Base-by-base conservation (phyloP, 2,113 vertebrate genomes). In the Tragulus kanchil region DNA sequence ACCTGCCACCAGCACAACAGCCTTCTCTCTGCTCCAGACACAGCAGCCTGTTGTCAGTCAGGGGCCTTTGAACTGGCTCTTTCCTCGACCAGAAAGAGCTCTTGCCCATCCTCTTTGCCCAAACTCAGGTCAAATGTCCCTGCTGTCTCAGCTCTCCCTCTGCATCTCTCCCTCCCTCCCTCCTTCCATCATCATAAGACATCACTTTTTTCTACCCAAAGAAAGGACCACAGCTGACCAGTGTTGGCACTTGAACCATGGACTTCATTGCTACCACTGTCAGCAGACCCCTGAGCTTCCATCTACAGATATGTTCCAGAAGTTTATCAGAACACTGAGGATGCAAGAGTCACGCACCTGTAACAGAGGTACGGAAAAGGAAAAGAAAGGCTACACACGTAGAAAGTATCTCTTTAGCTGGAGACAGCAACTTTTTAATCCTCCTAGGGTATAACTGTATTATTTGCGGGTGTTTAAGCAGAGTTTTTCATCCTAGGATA, bases 401-500 rank as follows among this genome's bases (percentile, higher is more conserved):
- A 28, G 73, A 85, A 85, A 56, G 23, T 19, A 31, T 79, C 92
- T 93, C 87, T 82, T n/a, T 25, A 36, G 8, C 48, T 48, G 61
- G 28, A 87, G 48, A 58, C 11, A 48, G 23, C 7, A 5, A 15
- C 50, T 11, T 28, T 90, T 84, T 52, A n/a, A 15, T 77, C 93
- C 59, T 92, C 81, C 13, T 42, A 21, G 61, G 19, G 23, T 45
- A 8, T 71, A 62, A 58, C 10, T 21, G 0, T 78, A 36, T 56
- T 58, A 42, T 94, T 86, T 82, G 42, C 26, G 16, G 19, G 23
- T 89, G 28, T 77, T 61, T 73, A 65, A 36, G 45, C 6, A 78
- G 62, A 90, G 17, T 15, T 90, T 92, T 96, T 95, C 36, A 96
- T 95, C 50, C 58, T 58, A 93, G 36, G 79, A 45, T 36, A 42